Evolutionary conservation across 2,113 vertebrate species (phyloP).

Genomic region (Burhinus oedicnemus): DNA sequence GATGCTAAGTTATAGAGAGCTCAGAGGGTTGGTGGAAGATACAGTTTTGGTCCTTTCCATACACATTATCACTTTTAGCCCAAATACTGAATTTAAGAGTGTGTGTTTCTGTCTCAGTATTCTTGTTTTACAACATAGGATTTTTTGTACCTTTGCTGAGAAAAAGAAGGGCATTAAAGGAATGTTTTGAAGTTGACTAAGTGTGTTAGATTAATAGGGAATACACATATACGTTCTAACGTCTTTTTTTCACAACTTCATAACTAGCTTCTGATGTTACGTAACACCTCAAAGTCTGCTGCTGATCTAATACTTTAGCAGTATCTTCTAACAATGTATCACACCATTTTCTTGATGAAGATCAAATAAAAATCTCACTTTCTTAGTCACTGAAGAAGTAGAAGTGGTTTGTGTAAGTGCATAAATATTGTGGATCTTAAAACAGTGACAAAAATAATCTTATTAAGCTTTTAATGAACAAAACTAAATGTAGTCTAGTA

Average conservation of each 20-base stretch:
- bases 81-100: not conserved
- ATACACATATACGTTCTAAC: not conserved
- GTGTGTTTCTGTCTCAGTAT: not conserved
- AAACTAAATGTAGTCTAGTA: not conserved
- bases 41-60: not conserved
- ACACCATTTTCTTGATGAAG: not conserved
- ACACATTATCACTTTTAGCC: not conserved
- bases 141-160: not conserved
- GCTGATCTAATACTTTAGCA: not conserved
- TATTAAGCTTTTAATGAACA: not conserved
- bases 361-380: not conserved
- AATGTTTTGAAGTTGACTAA: not conserved
- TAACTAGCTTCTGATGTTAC: not conserved
- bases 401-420: not conserved
- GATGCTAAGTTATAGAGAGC: accelerated
- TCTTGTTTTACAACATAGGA: not conserved
- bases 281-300: not conserved
- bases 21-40: not conserved
- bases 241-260: not conserved
- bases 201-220: not conserved
- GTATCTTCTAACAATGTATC: not conserved
- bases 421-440: not conserved
- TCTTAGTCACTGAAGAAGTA: not conserved
- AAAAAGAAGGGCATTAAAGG: not conserved
- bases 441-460: not conserved